Evolutionary conservation across 1,140 invertebrate genomes (phyloP).

Genomic region (Drosophila biarmipes): DNA sequence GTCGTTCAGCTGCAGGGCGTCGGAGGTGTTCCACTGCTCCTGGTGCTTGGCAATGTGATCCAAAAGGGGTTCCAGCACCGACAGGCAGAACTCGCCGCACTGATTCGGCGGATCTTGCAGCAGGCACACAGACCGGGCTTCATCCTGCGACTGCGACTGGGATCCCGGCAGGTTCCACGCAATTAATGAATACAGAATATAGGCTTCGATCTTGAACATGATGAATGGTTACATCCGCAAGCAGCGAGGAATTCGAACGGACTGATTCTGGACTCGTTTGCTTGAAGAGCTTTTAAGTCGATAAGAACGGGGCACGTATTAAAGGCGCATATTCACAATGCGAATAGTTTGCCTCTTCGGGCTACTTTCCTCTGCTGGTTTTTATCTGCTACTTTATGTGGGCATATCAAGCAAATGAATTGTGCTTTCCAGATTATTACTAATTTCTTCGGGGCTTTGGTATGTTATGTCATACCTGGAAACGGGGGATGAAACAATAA

Average conservation of each 20-base stretch:
- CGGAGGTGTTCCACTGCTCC: not conserved
- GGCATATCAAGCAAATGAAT: too few relatives aligned
- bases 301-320: not conserved
- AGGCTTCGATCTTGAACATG: not conserved
- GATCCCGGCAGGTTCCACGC: not conserved
- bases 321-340: not conserved
- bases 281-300: not conserved
- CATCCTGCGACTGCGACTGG: not conserved
- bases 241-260: not conserved
- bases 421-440: too few relatives aligned
- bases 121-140: not conserved
- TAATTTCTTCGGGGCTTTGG: too few relatives aligned
- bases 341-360: not conserved
- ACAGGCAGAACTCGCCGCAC: slow-evolving; percentile 1
- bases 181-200: not conserved
- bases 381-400: too few relatives aligned
- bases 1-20: not conserved
- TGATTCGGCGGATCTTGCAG: slow-evolving; percentile 4
- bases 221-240: not conserved
- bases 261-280: not conserved
- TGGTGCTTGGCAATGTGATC: slow-evolving; percentile 1
- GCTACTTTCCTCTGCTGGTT: too few relatives aligned
- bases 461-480: too few relatives aligned
- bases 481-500: too few relatives aligned
- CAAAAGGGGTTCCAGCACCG: not conserved